A percentile compares a stretch with the other conserved stretches of the same genome.
Conservation (phyloP, 2,797 vertebrate species). For the Mus caroli region DNA sequence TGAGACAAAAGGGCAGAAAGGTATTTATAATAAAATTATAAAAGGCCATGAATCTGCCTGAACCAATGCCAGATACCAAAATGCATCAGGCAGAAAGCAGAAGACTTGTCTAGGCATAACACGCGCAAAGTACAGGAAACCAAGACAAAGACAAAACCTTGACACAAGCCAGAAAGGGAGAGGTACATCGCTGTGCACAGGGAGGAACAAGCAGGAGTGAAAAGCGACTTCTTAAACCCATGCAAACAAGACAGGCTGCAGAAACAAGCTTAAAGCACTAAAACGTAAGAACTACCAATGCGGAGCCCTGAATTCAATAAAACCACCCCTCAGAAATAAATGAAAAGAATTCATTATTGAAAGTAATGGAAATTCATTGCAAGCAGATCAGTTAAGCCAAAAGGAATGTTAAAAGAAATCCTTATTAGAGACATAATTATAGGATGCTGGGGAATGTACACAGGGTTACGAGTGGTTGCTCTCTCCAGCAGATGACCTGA, state of each 20-base stretch:
- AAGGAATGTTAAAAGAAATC: background rate
- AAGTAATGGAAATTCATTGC: background rate
- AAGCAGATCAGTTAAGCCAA: background rate
- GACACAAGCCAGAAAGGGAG: background rate
- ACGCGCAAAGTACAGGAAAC: background rate
- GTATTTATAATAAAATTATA: constrained; percentile 1
- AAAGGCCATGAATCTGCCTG: background rate
- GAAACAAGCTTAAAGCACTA: background rate
- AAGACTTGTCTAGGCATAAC: background rate
- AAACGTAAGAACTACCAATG: background rate
- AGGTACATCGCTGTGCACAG: background rate
- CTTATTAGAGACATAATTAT: background rate
- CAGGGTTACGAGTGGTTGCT: background rate
- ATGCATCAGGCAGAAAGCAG: background rate
- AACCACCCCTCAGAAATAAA: background rate
- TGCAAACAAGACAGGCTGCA: background rate
- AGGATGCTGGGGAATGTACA: background rate
- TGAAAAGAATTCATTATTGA: constrained; percentile 6
- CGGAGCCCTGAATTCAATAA: background rate
- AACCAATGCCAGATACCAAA: background rate
- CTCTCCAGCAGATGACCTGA: too few species aligned
- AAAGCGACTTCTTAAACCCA: background rate
- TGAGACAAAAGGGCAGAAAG: background rate
- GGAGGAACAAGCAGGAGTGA: background rate
- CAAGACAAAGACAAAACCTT: background rate